Evolutionary conservation across 2,797 vertebrate species (phyloP).

Genomic region (Acanthiza pusilla): DNA sequence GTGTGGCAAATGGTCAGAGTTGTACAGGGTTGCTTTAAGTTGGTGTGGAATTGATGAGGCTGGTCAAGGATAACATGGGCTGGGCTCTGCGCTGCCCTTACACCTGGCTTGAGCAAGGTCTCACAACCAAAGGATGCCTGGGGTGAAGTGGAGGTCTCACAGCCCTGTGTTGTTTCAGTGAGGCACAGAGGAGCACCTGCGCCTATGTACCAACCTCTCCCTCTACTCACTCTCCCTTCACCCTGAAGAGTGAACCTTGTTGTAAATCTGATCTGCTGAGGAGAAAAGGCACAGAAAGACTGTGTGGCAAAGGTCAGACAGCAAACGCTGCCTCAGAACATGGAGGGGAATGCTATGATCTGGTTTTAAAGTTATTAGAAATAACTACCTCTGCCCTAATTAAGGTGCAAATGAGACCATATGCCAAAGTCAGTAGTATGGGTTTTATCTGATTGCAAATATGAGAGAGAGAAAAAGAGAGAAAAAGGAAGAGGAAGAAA

Average conservation of each 20-base stretch:
- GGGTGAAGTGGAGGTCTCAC: fast-evolving
- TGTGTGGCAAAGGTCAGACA: neutral
- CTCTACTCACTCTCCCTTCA: neutral
- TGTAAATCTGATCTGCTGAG: neutral
- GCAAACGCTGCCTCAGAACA: neutral
- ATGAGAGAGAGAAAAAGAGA: no score
- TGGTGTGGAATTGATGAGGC: neutral
- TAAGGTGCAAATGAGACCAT: no score
- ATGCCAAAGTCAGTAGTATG: no score
- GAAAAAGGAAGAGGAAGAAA: no score
- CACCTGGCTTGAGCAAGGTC: neutral
- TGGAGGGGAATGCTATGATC: neutral
- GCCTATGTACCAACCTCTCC: neutral
- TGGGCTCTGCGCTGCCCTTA: neutral
- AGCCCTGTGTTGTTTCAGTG: neutral
- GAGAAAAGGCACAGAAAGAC: neutral
- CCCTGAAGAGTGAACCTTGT: neutral
- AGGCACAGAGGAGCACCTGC: neutral
- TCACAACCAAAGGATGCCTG: neutral
- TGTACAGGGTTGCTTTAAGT: neutral
- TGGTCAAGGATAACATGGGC: neutral
- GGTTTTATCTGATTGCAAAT: no score
- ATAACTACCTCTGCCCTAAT: no score
- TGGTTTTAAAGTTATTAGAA: no score
- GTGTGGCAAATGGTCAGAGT: neutral